Evolutionary conservation across 2,797 vertebrate genomes (phyloP), one percentile per base, ranked within the genome.

Genomic region (Chelonia mydas): DNA sequence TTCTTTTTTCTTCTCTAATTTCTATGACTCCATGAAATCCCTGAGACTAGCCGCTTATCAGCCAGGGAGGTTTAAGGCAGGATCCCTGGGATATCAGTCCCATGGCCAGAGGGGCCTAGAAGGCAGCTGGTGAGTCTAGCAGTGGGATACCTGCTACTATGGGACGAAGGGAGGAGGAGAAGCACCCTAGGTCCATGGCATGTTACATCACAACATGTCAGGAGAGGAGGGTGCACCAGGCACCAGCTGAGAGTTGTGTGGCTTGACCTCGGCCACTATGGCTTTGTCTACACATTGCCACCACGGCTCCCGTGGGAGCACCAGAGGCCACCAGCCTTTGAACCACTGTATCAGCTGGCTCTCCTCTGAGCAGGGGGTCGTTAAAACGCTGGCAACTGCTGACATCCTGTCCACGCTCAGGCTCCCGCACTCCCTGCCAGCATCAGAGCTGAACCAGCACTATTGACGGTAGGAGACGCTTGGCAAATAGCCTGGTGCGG

Each of bases 61-160:
- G 2, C 5, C 78, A 50, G 3, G 23, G 28, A 81, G n/a, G 3
- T 65, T 91, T 91, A 61, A 95, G 49, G 3, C 0, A 1, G 8
- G 61, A 1, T 65, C 5, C 65, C 9, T 76, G 27, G 7, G 27
- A 0, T 2, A 12, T 25, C 76, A 13, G 81, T 1, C 47, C 1
- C 0, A 0, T 1, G 87, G 12, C 12, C 50, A 5, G 77, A 84
- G 90, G 87, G 7, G 3, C 5, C 86, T 8, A 72, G 16, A 21
- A n/a, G 65, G n/a, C n/a, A n/a, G 37, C 68, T 8, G 3, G 21
- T 72, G 37, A 41, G 25, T 23, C n/a, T 4, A 23, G 45, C 45
- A 76, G 74, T 25, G 15, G 41, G 74, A 49, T 15, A 41, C 4
- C 19, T 12, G 65, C 68, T 41, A 17, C n/a, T 23, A 37, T 1